Percentiles rank a stretch among this genome's conserved stretches.
These are phyloP conservation scores for Arnoldichthys spilopterus DNA, from an alignment of 2,797 vertebrate genomes.

Conservation along the genomic window DNA sequence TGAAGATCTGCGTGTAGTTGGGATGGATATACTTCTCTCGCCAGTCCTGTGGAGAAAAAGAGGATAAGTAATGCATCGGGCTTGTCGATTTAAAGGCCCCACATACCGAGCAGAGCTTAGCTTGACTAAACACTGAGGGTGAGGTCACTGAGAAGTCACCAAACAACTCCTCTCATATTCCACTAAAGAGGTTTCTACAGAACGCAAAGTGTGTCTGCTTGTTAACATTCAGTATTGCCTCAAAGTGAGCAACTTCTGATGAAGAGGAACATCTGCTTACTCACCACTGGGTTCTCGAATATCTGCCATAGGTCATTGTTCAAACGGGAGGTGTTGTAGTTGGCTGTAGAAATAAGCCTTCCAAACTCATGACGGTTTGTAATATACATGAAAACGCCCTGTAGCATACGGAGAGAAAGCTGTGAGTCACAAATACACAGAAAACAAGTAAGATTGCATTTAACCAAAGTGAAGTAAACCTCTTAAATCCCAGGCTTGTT, in stretches of 20 bases:
- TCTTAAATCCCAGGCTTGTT: no score
- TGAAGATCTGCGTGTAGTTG: constrained; percentile 95
- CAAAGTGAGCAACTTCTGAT: constrained; percentile 9
- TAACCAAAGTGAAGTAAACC: neutral
- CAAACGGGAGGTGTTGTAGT: constrained; percentile 94
- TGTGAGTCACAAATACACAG: neutral
- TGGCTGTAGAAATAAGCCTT: constrained; percentile 93
- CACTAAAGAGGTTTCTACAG: neutral
- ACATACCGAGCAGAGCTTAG: constrained; percentile 46
- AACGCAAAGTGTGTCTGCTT: neutral
- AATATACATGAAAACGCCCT: constrained; percentile 98
- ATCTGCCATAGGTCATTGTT: constrained; percentile 99
- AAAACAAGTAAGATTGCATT: neutral
- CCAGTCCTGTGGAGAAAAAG: constrained; percentile 87
- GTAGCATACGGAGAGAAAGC: constrained; percentile 54
- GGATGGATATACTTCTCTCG: constrained; percentile 93
- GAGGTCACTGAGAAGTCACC: neutral
- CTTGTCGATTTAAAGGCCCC: constrained; percentile 53
- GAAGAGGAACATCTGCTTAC: constrained; percentile 56
- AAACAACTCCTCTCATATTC: neutral
- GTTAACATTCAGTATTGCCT: neutral
- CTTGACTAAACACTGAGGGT: constrained; percentile 22
- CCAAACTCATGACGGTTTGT: constrained; percentile 97
- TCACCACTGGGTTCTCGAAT: constrained; percentile 97
- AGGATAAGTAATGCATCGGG: constrained; percentile 47